These are phyloP conservation scores for Apistogramma diplotaenia DNA, from an alignment of 2,113 vertebrate genomes.

Conservation along the genomic window DNA sequence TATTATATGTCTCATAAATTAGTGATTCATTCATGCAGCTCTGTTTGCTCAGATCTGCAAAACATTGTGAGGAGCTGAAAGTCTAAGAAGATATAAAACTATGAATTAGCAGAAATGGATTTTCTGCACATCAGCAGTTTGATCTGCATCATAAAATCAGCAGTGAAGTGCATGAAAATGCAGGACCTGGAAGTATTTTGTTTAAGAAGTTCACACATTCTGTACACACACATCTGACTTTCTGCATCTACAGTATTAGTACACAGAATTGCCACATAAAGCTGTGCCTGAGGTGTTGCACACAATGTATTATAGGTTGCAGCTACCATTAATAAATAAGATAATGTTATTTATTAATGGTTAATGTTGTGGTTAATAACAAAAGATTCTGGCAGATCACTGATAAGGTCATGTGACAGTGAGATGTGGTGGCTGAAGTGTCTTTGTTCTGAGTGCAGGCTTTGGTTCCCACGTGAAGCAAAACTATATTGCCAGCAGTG, in stretches of 20 bases:
- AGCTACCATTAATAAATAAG: neutral
- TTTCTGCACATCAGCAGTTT: neutral
- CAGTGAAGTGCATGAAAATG: neutral
- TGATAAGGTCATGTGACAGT: neutral
- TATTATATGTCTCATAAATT: neutral
- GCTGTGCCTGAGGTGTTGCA: neutral
- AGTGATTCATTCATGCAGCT: neutral
- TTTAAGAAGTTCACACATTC: neutral
- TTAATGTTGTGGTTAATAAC: too few relatives aligned
- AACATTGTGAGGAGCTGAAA: neutral
- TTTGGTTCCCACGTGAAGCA: neutral
- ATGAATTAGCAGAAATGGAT: constrained; percentile 1
- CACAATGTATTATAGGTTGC: neutral
- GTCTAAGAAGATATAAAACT: neutral
- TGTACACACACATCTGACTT: neutral
- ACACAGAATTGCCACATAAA: neutral
- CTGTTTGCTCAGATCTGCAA: neutral
- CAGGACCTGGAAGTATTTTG: neutral
- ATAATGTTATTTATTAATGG: too few relatives aligned
- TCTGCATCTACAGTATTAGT: neutral
- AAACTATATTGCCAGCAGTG: too few relatives aligned
- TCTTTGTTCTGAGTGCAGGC: neutral
- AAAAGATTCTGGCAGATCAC: too few relatives aligned
- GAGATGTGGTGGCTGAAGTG: neutral
- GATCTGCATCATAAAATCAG: constrained; percentile 9